These are phyloP conservation scores for Eledona agricola DNA, from an alignment of 2,888 invertebrate species.

Conservation along the genomic window DNA sequence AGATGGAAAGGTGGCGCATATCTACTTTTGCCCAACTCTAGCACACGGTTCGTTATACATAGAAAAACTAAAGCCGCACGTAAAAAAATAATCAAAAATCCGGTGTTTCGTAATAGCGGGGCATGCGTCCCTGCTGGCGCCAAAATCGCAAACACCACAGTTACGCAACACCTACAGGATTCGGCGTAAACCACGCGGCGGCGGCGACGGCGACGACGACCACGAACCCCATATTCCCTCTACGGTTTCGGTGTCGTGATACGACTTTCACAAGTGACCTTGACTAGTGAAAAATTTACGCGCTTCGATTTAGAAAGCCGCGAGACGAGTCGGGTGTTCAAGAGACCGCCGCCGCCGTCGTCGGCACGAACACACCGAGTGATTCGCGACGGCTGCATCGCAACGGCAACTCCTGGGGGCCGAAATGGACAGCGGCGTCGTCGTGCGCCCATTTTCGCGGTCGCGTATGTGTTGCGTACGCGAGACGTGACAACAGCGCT, in stretches of 20 bases:
- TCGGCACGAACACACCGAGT: too few species aligned
- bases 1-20: too few species aligned
- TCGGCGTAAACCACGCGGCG: not conserved
- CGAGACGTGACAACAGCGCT: slow-evolving; percentile 53
- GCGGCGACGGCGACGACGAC: not conserved
- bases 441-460: not conserved
- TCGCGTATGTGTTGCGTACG: not conserved
- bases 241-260: slow-evolving; percentile 12
- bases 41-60: not conserved
- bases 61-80: not conserved
- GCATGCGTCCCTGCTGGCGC: not conserved
- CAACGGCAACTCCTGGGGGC: too few species aligned
- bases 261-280: slow-evolving; percentile 55
- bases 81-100: not conserved
- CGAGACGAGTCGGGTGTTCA: not conserved
- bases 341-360: too few species aligned
- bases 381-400: too few species aligned
- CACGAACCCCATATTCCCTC: not conserved
- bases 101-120: not conserved
- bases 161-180: slow-evolving; percentile 1
- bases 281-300: slow-evolving; percentile 42
- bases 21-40: slow-evolving; percentile 1
- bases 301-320: slow-evolving; percentile 42
- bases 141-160: slow-evolving; percentile 3
- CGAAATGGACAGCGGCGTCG: not conserved